Conservation (phyloP, 2,888 invertebrate genomes). For the Keiferia lycopersicella region DNA sequence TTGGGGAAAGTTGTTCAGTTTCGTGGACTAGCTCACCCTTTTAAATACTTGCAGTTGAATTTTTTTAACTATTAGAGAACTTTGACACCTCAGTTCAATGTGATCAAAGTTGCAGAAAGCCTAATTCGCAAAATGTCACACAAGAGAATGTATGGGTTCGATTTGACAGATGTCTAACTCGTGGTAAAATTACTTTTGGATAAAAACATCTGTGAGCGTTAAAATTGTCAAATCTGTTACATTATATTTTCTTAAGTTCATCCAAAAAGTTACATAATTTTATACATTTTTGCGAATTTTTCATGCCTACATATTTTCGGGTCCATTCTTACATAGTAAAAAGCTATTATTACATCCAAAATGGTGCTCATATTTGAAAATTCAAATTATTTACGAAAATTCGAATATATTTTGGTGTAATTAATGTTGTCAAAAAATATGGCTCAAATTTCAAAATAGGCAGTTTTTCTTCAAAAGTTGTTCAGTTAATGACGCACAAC, state of each 20-base stretch:
- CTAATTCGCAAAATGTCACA: background rate
- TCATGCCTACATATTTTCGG: background rate
- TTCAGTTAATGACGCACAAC: background rate
- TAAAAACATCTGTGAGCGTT: no score
- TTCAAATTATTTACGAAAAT: constrained; percentile 6
- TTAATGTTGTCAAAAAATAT: background rate
- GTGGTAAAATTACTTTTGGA: no score
- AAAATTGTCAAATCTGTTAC: no score
- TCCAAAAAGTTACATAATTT: no score
- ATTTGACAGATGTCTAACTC: no score
- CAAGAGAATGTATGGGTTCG: no score
- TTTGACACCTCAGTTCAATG: no score
- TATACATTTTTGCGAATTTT: background rate
- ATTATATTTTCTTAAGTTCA: no score
- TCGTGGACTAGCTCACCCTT: no score
- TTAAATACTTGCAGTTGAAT: no score
- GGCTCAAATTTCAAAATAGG: background rate
- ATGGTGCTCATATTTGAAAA: constrained; percentile 22
- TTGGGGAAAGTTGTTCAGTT: no score
- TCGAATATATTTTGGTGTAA: background rate
- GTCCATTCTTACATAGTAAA: background rate
- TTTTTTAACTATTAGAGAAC: no score
- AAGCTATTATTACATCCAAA: constrained; percentile 18
- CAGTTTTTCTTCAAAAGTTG: background rate
- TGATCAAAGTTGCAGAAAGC: background rate